Conservation (phyloP, 1,140 invertebrate species). For the Lepidurus couesii region DNA sequence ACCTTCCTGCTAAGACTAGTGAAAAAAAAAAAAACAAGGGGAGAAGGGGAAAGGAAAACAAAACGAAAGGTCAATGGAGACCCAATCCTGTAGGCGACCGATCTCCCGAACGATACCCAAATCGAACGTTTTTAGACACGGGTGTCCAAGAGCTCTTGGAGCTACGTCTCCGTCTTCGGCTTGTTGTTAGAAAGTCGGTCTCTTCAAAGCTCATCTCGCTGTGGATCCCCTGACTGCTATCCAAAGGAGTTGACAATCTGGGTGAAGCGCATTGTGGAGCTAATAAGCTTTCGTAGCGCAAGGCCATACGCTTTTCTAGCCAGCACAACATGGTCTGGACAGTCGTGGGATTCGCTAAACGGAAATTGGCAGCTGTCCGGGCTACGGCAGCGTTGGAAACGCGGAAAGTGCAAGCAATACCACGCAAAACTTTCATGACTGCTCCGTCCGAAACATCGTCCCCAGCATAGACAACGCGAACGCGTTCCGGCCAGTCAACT, state of each 20-base stretch:
- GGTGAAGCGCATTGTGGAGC: constrained; percentile 29
- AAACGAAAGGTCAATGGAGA: background rate
- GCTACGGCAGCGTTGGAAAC: constrained; percentile 42
- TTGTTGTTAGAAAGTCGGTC: constrained; percentile 23
- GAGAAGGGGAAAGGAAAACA: background rate
- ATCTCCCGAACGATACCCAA: background rate
- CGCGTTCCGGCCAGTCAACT: constrained; percentile 45
- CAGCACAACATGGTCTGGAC: constrained; percentile 44
- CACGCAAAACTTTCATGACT: constrained; percentile 44
- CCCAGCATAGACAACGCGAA: constrained; percentile 45
- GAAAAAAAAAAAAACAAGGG: background rate
- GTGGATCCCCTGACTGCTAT: constrained; percentile 36
- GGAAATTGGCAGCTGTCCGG: constrained; percentile 42
- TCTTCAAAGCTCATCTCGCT: constrained; percentile 42
- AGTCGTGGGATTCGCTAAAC: constrained; percentile 42
- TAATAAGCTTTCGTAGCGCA: constrained; percentile 25
- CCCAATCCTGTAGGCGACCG: background rate
- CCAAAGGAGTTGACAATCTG: constrained; percentile 28
- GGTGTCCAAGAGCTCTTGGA: constrained; percentile 23
- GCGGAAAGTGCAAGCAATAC: constrained; percentile 45
- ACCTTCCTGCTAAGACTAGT: background rate
- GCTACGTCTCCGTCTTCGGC: constrained; percentile 21
- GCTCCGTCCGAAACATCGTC: constrained; percentile 47
- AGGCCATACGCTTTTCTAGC: constrained; percentile 42
- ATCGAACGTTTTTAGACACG: background rate